Base-by-base conservation (phyloP, 1,140 invertebrate species). In the Cydia splendana region DNA sequence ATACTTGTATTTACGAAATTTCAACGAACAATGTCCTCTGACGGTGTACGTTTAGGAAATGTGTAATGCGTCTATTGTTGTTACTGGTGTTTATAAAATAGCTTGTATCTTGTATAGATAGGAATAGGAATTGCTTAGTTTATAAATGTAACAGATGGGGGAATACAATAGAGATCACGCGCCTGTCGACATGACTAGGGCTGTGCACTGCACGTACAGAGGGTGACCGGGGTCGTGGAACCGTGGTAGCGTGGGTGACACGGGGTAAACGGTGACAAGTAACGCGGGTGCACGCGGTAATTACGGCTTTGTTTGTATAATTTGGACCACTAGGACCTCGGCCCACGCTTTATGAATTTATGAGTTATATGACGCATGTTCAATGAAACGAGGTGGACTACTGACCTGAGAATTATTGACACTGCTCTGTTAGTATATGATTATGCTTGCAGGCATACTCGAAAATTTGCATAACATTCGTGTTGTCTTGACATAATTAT, bases 301-400 rank as follows among this genome's bases (percentile, higher is more conserved):
- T 71, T 71, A 71, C 67, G 78, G 79, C 77, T 76, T 79, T 69
- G 75, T 76, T 76, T 79, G 78, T 79, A 76, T 76, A 76, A 79
- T 79, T 79, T 74, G 73, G 75, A 76, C 30, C 45, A 28, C 38
- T 13, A 24, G 13, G 15, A 34, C n/a, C 57, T 18, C 28, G 20
- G 30, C n/a, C 71, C 76, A 15, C 34, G 30, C 57, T 7, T 77
- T 65, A 77, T 77, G 74, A 77, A 53, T 28, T 74, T 74, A 30
- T 53, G 24, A 24, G 24, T 24, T 24, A 24, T 24, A 24, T 24
- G 30, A 24, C 34, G 34, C 30, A 38, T 38, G 67, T 71, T 18
- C 42, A 71, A 71, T 71, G 18, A 42, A 45, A 38, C 67, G 13
- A 10, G 38, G 67, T 71, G 67, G 18, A 45, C 28, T 28, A 28